Evolutionary conservation across 2,797 vertebrate species (phyloP).

Genomic region (Adelosebastes latens): DNA sequence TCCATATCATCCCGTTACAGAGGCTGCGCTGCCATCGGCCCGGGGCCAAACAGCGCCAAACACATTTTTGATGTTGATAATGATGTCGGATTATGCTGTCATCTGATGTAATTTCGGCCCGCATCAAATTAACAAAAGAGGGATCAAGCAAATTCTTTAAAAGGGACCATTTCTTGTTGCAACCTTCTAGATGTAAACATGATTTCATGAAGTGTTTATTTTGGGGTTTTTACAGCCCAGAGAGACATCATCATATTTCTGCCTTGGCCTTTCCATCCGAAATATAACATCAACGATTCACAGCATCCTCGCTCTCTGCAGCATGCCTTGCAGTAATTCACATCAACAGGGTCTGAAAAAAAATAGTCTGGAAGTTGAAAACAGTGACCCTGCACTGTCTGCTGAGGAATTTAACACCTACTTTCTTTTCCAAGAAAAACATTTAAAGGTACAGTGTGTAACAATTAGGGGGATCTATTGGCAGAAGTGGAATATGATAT

Average conservation of each 20-base stretch:
- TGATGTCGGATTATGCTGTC: slow-evolving; percentile 77
- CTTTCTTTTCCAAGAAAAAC: slow-evolving; percentile 16
- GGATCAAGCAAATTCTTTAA: slow-evolving; percentile 68
- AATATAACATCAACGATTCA: slow-evolving; percentile 35
- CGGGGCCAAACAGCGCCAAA: slow-evolving; percentile 55
- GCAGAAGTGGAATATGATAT: too few species aligned
- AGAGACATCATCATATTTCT: slow-evolving; percentile 29
- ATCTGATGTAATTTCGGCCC: slow-evolving; percentile 74
- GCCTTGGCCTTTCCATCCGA: slow-evolving; percentile 21
- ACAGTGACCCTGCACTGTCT: slow-evolving; percentile 18
- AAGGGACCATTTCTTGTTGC: slow-evolving; percentile 32
- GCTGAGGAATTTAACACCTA: slow-evolving; percentile 12
- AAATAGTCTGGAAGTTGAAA: slow-evolving; percentile 12
- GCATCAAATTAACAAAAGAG: slow-evolving; percentile 72
- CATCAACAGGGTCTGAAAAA: slow-evolving; percentile 18
- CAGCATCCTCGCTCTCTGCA: slow-evolving; percentile 16
- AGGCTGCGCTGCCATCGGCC: slow-evolving; percentile 53
- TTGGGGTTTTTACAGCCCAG: slow-evolving; percentile 12
- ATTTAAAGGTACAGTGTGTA: not conserved
- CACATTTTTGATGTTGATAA: slow-evolving; percentile 72
- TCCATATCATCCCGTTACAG: slow-evolving; percentile 81
- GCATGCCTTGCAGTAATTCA: slow-evolving; percentile 41
- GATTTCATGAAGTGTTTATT: slow-evolving; percentile 53
- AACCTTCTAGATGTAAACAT: slow-evolving; percentile 49
- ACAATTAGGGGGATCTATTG: too few species aligned